Conservation (phyloP, 2,797 vertebrate species). For the Xerus rutilus region DNA sequence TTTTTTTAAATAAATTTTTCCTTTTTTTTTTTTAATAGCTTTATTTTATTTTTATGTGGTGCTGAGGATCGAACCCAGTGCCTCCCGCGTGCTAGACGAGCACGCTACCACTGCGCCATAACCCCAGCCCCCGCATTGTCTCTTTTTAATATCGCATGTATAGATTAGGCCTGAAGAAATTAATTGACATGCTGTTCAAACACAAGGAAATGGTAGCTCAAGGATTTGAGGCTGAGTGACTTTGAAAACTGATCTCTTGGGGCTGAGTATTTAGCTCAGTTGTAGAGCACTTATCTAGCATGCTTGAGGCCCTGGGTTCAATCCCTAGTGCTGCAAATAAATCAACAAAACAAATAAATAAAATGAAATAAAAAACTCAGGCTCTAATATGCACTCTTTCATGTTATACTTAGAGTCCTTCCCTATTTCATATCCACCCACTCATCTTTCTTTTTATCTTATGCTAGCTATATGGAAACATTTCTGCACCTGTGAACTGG, state of each 20-base stretch:
- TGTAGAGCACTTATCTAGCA: neutral
- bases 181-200: slow-evolving; percentile 1
- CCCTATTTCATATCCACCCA: neutral
- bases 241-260: neutral
- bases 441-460: neutral
- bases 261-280: too few relatives aligned
- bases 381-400: neutral
- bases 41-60: too few relatives aligned
- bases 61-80: too few relatives aligned
- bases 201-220: neutral
- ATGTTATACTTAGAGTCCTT: neutral
- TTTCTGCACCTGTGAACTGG: neutral
- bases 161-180: slow-evolving; percentile 25
- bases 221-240: neutral
- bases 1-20: too few relatives aligned
- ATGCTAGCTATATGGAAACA: neutral
- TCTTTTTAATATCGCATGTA: slow-evolving; percentile 1
- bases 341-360: neutral
- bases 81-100: too few relatives aligned
- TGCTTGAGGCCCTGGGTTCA: neutral
- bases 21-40: too few relatives aligned
- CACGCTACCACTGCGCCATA: too few relatives aligned
- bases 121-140: too few relatives aligned
- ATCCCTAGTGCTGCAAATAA: neutral
- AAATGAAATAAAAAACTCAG: neutral